Percentiles rank a stretch among this genome's conserved stretches.
phyloP scores from a whole-genome alignment of 1,140 invertebrate species.

The Colletes gigas region DNA sequence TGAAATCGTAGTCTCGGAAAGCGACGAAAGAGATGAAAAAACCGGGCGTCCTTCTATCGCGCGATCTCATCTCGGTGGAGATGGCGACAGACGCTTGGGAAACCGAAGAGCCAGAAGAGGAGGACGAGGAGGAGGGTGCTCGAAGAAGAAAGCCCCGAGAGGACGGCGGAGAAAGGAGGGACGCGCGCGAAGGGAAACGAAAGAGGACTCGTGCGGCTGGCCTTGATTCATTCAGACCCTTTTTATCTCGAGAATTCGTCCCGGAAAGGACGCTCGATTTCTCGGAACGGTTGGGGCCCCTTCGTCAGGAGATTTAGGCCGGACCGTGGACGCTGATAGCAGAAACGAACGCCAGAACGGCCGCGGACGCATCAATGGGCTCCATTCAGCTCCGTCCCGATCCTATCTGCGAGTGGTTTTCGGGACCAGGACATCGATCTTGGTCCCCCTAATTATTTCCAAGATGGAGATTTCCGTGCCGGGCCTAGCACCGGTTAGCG shows the following conservation, averaged over 20 bases:
- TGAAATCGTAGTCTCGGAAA: constrained; percentile 40
- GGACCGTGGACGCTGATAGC: constrained; percentile 62
- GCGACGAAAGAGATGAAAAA: constrained; percentile 20
- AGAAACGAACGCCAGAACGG: constrained; percentile 55
- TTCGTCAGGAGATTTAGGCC: constrained; percentile 56
- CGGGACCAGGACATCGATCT: constrained; percentile 77
- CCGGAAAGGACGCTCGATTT: constrained; percentile 81
- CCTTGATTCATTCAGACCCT: constrained; percentile 81
- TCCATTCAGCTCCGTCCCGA: constrained; percentile 78
- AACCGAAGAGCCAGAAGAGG: background rate
- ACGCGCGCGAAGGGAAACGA: constrained; percentile 29
- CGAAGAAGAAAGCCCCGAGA: background rate
- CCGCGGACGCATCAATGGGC: constrained; percentile 77
- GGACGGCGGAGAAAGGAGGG: background rate
- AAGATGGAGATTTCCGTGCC: constrained; percentile 73
- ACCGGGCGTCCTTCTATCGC: constrained; percentile 34
- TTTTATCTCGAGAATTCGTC: constrained; percentile 81
- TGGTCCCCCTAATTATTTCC: constrained; percentile 81
- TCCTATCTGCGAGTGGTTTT: constrained; percentile 78
- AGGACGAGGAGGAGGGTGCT: background rate
- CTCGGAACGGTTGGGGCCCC: constrained; percentile 72
- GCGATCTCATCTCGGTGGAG: constrained; percentile 47
- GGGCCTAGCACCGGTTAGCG: constrained; percentile 46
- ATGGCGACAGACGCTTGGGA: constrained; percentile 51
- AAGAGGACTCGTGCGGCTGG: constrained; percentile 58